Conservation (phyloP, 2,888 invertebrate genomes). For the Gastrophysa polygoni region DNA sequence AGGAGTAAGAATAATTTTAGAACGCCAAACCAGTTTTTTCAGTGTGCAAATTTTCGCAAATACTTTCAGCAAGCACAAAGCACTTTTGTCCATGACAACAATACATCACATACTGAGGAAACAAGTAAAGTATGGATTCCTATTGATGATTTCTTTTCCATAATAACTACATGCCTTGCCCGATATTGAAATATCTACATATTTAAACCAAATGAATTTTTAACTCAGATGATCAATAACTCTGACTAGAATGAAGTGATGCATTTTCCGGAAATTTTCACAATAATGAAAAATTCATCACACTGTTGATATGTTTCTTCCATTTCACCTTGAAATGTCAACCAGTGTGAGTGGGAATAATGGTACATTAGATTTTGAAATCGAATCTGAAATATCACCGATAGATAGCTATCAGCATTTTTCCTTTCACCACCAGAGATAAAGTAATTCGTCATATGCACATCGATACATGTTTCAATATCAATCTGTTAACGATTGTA, state of each 20-base stretch:
- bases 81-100: slow-evolving; percentile 33
- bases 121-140: not conserved
- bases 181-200: not conserved
- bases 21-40: not conserved
- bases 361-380: no score
- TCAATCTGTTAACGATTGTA: no score
- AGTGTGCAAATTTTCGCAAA: not conserved
- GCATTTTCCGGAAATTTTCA: not conserved
- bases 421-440: no score
- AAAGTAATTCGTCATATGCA: no score
- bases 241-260: not conserved
- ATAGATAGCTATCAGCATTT: no score
- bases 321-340: no score
- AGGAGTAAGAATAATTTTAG: slow-evolving; percentile 13
- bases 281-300: no score
- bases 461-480: no score
- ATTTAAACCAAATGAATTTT: slow-evolving; percentile 20
- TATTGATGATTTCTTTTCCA: not conserved
- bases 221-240: not conserved
- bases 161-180: not conserved
- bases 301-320: no score
- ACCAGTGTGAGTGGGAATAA: no score
- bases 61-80: slow-evolving; percentile 30
- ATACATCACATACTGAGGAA: not conserved
- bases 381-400: no score